A percentile compares a stretch with the other conserved stretches of the same genome.
phyloP scores from a whole-genome alignment of 2,888 invertebrate species.

The Torymus aiolomorphi region DNA sequence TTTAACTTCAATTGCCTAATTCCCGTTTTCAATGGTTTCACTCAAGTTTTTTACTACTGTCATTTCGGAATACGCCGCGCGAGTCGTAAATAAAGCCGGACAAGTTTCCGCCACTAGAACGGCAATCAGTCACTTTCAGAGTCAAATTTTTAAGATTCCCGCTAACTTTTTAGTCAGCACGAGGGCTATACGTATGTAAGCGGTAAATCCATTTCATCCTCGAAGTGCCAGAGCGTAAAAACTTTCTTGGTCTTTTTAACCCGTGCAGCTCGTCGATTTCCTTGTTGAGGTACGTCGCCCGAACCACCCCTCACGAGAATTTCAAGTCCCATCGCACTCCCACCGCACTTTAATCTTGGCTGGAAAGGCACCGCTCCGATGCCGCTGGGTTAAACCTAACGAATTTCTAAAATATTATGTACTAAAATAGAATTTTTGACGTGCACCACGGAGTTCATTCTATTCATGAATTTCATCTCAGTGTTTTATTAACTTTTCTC shows the following conservation, averaged over 20 bases:
- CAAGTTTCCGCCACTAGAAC: slow-evolving; percentile 16
- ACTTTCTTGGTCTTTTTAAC: slow-evolving; percentile 46
- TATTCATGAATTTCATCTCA: too few relatives aligned
- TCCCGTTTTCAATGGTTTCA: too few relatives aligned
- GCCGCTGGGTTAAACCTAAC: slow-evolving; percentile 9
- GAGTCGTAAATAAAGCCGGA: slow-evolving; percentile 3
- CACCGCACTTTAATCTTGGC: slow-evolving; percentile 51
- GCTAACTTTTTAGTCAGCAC: slow-evolving; percentile 36
- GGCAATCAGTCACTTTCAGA: slow-evolving; percentile 27
- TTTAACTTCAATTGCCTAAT: too few relatives aligned
- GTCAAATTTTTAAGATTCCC: slow-evolving; percentile 41
- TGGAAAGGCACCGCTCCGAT: slow-evolving; percentile 5
- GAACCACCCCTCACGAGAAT: slow-evolving; percentile 44
- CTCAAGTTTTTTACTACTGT: too few relatives aligned
- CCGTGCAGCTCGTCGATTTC: slow-evolving; percentile 46
- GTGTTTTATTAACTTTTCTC: too few relatives aligned
- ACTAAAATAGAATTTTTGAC: slow-evolving; percentile 27
- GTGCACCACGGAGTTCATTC: too few relatives aligned
- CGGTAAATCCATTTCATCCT: slow-evolving; percentile 54
- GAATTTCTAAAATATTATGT: slow-evolving; percentile 39
- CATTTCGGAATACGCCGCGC: too few relatives aligned
- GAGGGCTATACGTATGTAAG: slow-evolving; percentile 27
- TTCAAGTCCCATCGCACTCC: slow-evolving; percentile 51
- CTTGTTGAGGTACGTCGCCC: slow-evolving; percentile 47
- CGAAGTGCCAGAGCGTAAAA: slow-evolving; percentile 46